Percentiles rank a stretch among this genome's conserved stretches.
Conservation (phyloP, 2,888 invertebrate genomes). For the Ctena decussata region DNA sequence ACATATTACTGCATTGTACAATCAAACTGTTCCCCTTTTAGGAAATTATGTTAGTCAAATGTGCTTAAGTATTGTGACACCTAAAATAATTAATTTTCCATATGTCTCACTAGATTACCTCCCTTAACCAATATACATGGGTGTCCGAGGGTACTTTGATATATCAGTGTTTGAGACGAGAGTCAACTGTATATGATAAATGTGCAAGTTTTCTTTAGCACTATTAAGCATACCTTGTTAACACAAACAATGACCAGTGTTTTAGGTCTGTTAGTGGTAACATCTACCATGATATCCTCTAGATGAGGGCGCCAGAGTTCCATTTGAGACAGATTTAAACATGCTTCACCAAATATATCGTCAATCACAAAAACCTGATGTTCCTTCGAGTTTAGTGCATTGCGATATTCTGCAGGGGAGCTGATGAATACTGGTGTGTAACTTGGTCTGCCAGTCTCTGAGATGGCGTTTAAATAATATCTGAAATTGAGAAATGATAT, state of each 20-base stretch:
- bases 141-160: too few species aligned
- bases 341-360: constrained; percentile 67
- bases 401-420: constrained; percentile 59
- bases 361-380: constrained; percentile 67
- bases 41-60: too few species aligned
- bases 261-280: constrained; percentile 31
- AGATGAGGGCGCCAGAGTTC: constrained; percentile 64
- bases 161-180: too few species aligned
- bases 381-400: constrained; percentile 47
- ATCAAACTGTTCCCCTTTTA: too few species aligned
- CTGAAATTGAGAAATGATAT: neutral
- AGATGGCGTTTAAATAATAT: constrained; percentile 8
- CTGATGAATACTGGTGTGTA: constrained; percentile 59
- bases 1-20: too few species aligned
- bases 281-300: constrained; percentile 44
- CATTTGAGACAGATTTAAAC: constrained; percentile 40
- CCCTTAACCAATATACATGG: too few species aligned
- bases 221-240: constrained; percentile 26
- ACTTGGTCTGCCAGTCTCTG: constrained; percentile 24
- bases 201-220: too few species aligned
- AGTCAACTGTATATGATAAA: too few species aligned
- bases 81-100: too few species aligned
- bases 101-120: too few species aligned
- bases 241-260: constrained; percentile 56
- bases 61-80: too few species aligned